A percentile compares a stretch with the other conserved stretches of the same genome.
These are phyloP conservation scores for Dendropsophus ebraccatus DNA, from an alignment of 2,113 vertebrate species.

Conservation along the genomic window DNA sequence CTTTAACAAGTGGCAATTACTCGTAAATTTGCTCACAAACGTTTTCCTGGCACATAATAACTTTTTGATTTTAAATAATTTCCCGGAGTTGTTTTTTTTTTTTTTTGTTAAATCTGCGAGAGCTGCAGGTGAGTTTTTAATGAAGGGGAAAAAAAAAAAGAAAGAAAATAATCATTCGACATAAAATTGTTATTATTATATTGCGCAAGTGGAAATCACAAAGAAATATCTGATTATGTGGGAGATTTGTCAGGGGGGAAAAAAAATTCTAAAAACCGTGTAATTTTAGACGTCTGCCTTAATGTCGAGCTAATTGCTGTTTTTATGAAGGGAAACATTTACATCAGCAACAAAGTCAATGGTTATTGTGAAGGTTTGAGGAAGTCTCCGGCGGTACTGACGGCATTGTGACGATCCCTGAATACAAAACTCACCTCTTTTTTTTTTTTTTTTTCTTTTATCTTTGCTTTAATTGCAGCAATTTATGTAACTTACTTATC, in stretches of 20 bases:
- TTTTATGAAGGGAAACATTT: neutral
- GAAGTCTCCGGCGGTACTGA: neutral
- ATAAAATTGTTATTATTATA: neutral
- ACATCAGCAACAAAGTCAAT: neutral
- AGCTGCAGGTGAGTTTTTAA: slow-evolving; percentile 19
- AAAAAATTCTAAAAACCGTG: neutral
- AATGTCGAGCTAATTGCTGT: slow-evolving; percentile 16
- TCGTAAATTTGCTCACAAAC: neutral
- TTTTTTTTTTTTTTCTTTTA: neutral
- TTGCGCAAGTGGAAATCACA: neutral
- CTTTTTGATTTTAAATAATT: slow-evolving; percentile 6
- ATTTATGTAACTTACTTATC: neutral
- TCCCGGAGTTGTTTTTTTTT: neutral
- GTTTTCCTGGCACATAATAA: neutral
- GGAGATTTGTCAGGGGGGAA: neutral
- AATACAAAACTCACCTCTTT: neutral
- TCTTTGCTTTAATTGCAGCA: neutral
- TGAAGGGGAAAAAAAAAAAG: neutral
- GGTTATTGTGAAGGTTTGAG: neutral
- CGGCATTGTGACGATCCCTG: neutral
- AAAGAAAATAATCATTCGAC: neutral
- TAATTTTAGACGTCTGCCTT: neutral
- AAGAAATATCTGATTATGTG: neutral
- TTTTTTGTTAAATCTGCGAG: neutral
- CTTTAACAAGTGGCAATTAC: slow-evolving; percentile 4